These are phyloP conservation scores for Brachynemurus nebulosus DNA, from an alignment of 2,888 invertebrate genomes.

Conservation along the genomic window DNA sequence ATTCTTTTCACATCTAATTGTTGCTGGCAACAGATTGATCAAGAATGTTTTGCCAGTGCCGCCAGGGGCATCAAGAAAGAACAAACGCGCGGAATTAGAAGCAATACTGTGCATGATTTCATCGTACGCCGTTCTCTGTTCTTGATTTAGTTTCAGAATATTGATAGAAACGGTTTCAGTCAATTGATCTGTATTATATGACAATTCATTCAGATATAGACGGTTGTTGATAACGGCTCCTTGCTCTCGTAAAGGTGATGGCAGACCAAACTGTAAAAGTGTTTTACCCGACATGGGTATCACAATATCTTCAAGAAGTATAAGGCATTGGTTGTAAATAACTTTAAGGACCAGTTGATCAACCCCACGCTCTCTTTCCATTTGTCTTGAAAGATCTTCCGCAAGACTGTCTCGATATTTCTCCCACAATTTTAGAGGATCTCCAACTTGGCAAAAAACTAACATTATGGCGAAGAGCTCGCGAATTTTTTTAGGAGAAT, in stretches of 20 bases:
- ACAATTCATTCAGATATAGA: neutral
- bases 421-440: constrained; percentile 17
- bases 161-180: constrained; percentile 8
- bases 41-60: constrained; percentile 7
- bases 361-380: neutral
- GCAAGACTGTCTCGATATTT: constrained; percentile 18
- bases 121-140: constrained; percentile 8
- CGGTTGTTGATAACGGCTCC: neutral
- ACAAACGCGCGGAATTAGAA: constrained; percentile 12
- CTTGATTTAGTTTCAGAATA: constrained; percentile 7
- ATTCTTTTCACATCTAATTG: constrained; percentile 20
- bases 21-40: constrained; percentile 18
- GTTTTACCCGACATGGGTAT: constrained; percentile 14
- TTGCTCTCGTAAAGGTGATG: constrained; percentile 12
- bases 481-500: constrained; percentile 15
- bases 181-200: neutral
- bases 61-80: constrained; percentile 24
- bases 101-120: constrained; percentile 5
- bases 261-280: constrained; percentile 16
- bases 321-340: constrained; percentile 15
- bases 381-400: constrained; percentile 17
- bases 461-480: constrained; percentile 19
- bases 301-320: constrained; percentile 13
- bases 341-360: constrained; percentile 8
- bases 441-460: constrained; percentile 13